These are phyloP conservation scores for Dendrocopos noguchii DNA, from an alignment of 2,113 vertebrate genomes.

Conservation along the genomic window DNA sequence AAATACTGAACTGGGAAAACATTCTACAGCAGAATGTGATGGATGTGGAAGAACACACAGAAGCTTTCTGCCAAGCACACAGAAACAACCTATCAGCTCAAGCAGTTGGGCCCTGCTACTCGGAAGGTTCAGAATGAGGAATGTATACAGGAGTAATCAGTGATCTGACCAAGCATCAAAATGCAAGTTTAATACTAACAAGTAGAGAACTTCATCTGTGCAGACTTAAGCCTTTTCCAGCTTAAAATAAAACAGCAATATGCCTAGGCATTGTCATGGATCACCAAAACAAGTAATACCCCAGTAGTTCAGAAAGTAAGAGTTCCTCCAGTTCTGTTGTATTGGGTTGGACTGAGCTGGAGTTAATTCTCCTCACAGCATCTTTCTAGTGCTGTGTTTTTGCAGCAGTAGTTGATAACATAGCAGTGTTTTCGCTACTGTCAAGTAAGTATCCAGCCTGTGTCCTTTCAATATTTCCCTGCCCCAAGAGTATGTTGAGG, in stretches of 20 bases:
- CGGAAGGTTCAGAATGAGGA: not conserved
- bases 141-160: rapidly evolving
- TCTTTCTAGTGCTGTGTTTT: too few relatives aligned
- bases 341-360: too few relatives aligned
- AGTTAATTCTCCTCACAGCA: too few relatives aligned
- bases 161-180: not conserved
- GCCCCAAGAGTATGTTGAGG: too few relatives aligned
- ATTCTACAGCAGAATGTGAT: not conserved
- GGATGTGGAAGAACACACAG: not conserved
- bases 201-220: not conserved
- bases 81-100: not conserved
- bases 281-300: not conserved
- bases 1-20: not conserved
- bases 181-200: not conserved
- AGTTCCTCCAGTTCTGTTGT: not conserved
- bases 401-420: too few relatives aligned
- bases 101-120: not conserved
- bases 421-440: too few relatives aligned
- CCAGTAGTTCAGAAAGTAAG: not conserved
- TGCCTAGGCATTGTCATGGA: not conserved
- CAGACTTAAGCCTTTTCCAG: not conserved
- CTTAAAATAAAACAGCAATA: not conserved
- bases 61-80: not conserved
- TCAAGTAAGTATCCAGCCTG: too few relatives aligned
- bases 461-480: too few relatives aligned